A percentile compares a stretch with the other conserved stretches of the same genome.
Evolutionary conservation across 1,140 invertebrate species (phyloP).

Genomic region (Brachionus calyciflorus): DNA sequence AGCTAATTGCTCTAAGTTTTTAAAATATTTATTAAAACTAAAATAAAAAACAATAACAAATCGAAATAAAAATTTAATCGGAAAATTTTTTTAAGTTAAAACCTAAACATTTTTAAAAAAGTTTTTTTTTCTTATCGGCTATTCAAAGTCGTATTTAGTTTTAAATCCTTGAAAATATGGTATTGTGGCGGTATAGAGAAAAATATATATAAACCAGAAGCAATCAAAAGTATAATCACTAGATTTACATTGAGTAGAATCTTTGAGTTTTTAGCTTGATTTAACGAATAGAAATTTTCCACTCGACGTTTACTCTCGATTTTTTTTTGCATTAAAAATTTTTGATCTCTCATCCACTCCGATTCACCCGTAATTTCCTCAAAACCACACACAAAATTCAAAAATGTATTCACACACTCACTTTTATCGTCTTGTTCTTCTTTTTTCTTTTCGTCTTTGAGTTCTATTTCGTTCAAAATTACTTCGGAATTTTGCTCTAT

Average conservation of each 20-base stretch:
- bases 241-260: slow-evolving; percentile 37
- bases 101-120: no score
- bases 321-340: slow-evolving; percentile 20
- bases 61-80: no score
- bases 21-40: no score
- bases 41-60: no score
- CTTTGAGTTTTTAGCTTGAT: slow-evolving; percentile 17
- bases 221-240: slow-evolving; percentile 1
- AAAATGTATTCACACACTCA: not conserved
- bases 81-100: no score
- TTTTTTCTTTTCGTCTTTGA: not conserved
- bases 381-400: slow-evolving; percentile 28
- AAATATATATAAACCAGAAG: slow-evolving; percentile 34
- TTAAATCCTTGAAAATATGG: slow-evolving; percentile 27
- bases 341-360: not conserved
- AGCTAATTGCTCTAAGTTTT: no score
- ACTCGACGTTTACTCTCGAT: not conserved
- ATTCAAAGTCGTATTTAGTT: slow-evolving; percentile 14
- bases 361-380: not conserved
- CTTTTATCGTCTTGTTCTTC: not conserved
- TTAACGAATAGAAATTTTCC: slow-evolving; percentile 39
- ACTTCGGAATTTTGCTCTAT: slow-evolving; percentile 4
- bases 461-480: slow-evolving; percentile 8
- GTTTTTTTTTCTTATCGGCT: no score
- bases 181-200: slow-evolving; percentile 31